Base-by-base conservation (phyloP, 2,797 vertebrate genomes). In the Chromis chromis region DNA sequence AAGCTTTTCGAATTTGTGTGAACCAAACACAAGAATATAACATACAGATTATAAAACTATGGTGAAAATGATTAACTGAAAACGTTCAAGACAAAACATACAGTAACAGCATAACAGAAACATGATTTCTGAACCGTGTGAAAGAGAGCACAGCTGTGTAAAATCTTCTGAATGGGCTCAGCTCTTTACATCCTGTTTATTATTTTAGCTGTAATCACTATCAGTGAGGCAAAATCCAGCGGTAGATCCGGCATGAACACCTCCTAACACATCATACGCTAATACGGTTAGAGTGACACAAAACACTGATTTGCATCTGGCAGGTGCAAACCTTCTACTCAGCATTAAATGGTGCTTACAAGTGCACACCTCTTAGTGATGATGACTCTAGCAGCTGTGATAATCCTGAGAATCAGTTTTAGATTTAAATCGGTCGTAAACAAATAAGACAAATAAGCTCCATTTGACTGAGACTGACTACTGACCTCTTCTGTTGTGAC, bases 181-280 rank as follows among this genome's bases (percentile, higher is more conserved):
- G 44, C 33, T 63, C 14, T 64, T 63, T 57, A 44, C 78, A 80
- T 58, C 57, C 49, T 49, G 24, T 19, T 54, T n/a, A 69, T 11
- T 76, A 65, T 72, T 69, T 63, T 44, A 28, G 40, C 28, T 81
- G 14, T 66, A 69, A 81, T 81, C 31, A 66, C 71, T 14, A 24
- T 46, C 55, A 50, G 21, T 55, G n/a, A 70, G 24, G n/a, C 39
- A 48, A 59, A 33, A 17, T 24, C 27, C 28, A 49, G 28, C 36
- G 12, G 60, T 2, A 56, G 24, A 54, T 27, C 11, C 40, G 65
- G 24, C 56, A 57, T n/a, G 6, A 49, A 65, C 50, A 53, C 46
- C 46, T 64, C n/a, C 44, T 12, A 58, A 52, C 64, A 27, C 27
- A 13, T 39, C 22, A 16, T 48, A 53, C 25, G 48, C 55, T 53